A percentile compares a stretch with the other conserved stretches of the same genome.
phyloP scores from a whole-genome alignment of 2,888 invertebrate species.

The Imbricaverruca yamaguchii region DNA sequence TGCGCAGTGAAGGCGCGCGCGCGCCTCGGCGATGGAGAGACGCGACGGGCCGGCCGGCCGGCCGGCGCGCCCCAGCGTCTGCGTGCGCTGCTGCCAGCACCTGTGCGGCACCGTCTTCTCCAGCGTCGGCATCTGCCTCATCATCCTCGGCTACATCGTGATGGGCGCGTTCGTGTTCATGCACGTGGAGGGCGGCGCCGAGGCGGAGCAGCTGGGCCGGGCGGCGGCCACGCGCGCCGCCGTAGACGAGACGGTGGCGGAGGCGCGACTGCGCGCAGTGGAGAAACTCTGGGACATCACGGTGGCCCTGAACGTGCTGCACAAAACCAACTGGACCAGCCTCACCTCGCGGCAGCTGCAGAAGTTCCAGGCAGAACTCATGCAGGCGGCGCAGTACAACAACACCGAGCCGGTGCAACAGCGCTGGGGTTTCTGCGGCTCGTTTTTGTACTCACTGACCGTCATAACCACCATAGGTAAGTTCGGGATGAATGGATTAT shows the following conservation, averaged over 20 bases:
- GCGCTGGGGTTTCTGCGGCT: constrained; percentile 24
- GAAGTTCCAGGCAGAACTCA: constrained; percentile 24
- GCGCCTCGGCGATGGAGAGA: no score
- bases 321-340: constrained; percentile 58
- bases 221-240: neutral
- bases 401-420: neutral
- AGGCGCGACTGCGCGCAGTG: constrained; percentile 30
- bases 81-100: constrained; percentile 29
- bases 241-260: neutral
- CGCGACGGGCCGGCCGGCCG: neutral
- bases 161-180: constrained; percentile 89
- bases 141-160: constrained; percentile 84
- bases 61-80: constrained; percentile 24
- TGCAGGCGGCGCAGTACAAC: constrained; percentile 17
- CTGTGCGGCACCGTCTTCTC: constrained; percentile 29
- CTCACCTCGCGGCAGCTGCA: constrained; percentile 19
- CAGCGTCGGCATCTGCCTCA: constrained; percentile 86
- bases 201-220: constrained; percentile 23
- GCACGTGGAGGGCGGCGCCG: constrained; percentile 59
- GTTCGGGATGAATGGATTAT: neutral
- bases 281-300: constrained; percentile 66
- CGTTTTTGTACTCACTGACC: constrained; percentile 32
- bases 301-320: constrained; percentile 57
- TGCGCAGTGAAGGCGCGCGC: no score
- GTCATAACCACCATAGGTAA: constrained; percentile 30